Conservation (phyloP, 2,113 vertebrate genomes). For the Spilogale gracilis region DNA sequence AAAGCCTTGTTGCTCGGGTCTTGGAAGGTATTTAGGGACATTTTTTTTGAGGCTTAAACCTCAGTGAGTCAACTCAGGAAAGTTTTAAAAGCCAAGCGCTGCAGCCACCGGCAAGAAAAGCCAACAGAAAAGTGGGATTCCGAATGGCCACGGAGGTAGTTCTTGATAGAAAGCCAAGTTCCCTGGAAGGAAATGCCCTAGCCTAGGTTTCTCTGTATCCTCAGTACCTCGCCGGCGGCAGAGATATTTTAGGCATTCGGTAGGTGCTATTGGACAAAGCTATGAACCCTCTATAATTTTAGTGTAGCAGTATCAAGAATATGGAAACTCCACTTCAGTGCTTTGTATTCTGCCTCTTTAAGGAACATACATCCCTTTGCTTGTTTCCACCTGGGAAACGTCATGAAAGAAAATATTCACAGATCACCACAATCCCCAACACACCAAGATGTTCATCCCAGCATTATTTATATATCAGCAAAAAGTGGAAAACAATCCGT, state of each 20-base stretch:
- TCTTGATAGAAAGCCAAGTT: not conserved
- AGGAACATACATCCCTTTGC: not conserved
- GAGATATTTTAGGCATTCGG: not conserved
- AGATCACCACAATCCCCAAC: not conserved
- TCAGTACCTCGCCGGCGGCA: not conserved
- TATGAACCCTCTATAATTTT: not conserved
- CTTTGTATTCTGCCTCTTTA: not conserved
- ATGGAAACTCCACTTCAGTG: not conserved
- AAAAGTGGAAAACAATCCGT: not conserved
- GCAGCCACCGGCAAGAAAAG: not conserved
- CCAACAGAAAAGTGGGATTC: not conserved
- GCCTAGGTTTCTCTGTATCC: fast-evolving
- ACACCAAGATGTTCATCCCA: not conserved
- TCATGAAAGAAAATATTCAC: not conserved
- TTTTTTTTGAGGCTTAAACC: not conserved
- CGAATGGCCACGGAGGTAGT: not conserved
- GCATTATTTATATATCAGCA: not conserved
- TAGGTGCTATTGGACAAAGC: not conserved
- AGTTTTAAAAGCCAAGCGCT: not conserved
- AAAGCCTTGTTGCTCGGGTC: not conserved
- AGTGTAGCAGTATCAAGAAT: not conserved
- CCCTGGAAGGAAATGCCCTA: not conserved
- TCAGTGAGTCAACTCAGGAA: not conserved
- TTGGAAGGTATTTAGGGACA: not conserved
- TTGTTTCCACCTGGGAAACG: not conserved